These are phyloP conservation scores for Spicauda simplicius DNA, from an alignment of 2,888 invertebrate species.

Conservation along the genomic window DNA sequence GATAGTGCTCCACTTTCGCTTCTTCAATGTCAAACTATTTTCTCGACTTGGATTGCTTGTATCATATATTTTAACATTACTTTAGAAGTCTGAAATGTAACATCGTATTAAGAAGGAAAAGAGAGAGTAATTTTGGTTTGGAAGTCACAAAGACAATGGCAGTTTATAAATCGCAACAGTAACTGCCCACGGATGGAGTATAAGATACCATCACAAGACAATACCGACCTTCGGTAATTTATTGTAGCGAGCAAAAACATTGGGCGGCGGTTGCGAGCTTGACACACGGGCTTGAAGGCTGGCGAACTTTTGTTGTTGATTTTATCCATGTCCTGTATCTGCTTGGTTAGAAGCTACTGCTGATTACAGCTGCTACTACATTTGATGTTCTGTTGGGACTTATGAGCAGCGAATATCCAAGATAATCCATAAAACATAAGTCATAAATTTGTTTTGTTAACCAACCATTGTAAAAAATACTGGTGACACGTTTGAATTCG, in stretches of 20 bases:
- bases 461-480: too few relatives aligned
- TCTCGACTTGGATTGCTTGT: too few relatives aligned
- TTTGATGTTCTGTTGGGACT: too few relatives aligned
- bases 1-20: too few relatives aligned
- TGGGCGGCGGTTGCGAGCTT: slow-evolving; percentile 46
- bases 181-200: slow-evolving; percentile 55
- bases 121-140: slow-evolving; percentile 12
- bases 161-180: slow-evolving; percentile 61
- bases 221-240: slow-evolving; percentile 74
- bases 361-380: too few relatives aligned
- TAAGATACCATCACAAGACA: slow-evolving; percentile 73
- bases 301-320: background rate
- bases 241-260: slow-evolving; percentile 73
- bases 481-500: background rate
- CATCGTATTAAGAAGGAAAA: too few relatives aligned
- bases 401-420: too few relatives aligned
- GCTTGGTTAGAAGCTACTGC: background rate
- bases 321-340: background rate
- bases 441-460: too few relatives aligned
- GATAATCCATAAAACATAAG: too few relatives aligned
- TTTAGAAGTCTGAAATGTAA: too few relatives aligned
- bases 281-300: slow-evolving; percentile 38
- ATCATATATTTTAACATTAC: too few relatives aligned
- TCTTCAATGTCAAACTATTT: too few relatives aligned
- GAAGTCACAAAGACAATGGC: slow-evolving; percentile 40